Percentiles rank a stretch among this genome's conserved stretches.
Conservation (phyloP, 2,113 vertebrate genomes). For the Phylloscopus trochiloides region DNA sequence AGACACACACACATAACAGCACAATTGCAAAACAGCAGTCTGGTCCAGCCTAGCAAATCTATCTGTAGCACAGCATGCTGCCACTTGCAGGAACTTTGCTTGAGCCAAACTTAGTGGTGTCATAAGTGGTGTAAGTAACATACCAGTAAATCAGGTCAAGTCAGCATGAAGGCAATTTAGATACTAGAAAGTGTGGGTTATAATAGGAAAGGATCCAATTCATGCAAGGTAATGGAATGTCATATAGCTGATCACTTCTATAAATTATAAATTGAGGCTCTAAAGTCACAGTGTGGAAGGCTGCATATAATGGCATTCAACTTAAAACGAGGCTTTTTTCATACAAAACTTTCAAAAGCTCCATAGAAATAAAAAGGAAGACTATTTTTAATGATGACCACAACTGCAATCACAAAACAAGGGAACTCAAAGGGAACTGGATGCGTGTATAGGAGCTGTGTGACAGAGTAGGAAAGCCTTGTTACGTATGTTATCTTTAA, state of each 20-base stretch:
- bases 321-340: background rate
- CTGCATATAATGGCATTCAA: background rate
- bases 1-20: background rate
- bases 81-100: background rate
- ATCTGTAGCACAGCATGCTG: background rate
- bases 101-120: slow-evolving; percentile 1
- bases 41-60: background rate
- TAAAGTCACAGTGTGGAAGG: background rate
- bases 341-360: background rate
- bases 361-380: background rate
- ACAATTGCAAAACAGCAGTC: background rate
- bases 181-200: background rate
- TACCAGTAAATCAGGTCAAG: background rate
- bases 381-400: background rate
- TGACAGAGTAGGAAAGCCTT: background rate
- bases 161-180: slow-evolving; percentile 2
- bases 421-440: background rate
- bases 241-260: background rate
- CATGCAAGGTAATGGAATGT: background rate
- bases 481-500: background rate
- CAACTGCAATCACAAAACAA: background rate
- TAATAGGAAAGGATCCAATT: background rate
- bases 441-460: background rate
- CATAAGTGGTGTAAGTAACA: background rate
- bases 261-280: background rate